phyloP scores from a whole-genome alignment of 2,797 vertebrate genomes.

The Gymnoscopelus braueri region DNA sequence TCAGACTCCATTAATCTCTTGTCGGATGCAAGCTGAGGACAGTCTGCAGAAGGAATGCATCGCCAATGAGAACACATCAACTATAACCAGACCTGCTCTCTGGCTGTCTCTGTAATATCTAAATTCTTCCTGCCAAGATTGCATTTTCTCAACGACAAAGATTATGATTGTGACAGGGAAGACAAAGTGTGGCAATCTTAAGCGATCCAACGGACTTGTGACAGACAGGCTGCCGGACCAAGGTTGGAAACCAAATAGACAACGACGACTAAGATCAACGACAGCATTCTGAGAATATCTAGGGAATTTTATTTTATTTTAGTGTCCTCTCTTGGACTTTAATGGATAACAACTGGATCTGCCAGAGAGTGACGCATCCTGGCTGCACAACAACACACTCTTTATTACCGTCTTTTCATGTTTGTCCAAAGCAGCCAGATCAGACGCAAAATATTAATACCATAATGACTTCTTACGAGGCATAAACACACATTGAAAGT shows the following conservation, averaged over 20 bases:
- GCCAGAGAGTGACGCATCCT: constrained; percentile 36
- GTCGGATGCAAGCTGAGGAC: constrained; percentile 5
- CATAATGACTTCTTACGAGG: constrained; percentile 22
- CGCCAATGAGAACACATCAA: constrained; percentile 27
- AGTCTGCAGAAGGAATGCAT: constrained; percentile 28
- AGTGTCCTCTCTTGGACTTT: constrained; percentile 38
- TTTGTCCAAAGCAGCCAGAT: constrained; percentile 45
- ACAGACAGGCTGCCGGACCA: neutral
- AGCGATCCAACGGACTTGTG: constrained; percentile 16
- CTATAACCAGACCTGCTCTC: constrained; percentile 16
- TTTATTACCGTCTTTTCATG: constrained; percentile 34
- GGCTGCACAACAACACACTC: constrained; percentile 41
- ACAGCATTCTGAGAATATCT: constrained; percentile 20
- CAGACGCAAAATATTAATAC: constrained; percentile 27
- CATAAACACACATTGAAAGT: constrained; percentile 17
- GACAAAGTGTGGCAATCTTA: constrained; percentile 19
- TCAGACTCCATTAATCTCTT: constrained; percentile 8
- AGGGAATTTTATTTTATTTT: constrained; percentile 1
- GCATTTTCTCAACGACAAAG: constrained; percentile 12
- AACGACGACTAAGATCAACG: constrained; percentile 28
- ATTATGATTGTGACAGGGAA: constrained; percentile 18
- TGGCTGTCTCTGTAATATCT: neutral
- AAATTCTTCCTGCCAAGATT: constrained; percentile 5
- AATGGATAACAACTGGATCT: constrained; percentile 49
- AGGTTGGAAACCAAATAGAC: constrained; percentile 25